phyloP scores from a whole-genome alignment of 1,140 invertebrate genomes.

The Ceratosolen solmsi region DNA sequence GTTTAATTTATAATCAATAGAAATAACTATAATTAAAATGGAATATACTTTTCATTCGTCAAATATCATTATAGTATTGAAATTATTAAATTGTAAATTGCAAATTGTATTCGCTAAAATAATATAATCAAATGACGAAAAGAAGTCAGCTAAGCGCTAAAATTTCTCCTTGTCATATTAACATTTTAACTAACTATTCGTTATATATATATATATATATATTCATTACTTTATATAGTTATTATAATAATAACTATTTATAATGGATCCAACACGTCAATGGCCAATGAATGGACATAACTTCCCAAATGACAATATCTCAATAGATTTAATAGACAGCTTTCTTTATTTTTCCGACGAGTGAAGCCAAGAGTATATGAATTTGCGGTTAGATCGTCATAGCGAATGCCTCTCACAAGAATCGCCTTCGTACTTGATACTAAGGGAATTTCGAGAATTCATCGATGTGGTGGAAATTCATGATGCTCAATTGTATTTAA shows the following conservation, averaged over 20 bases:
- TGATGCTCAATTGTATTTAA: not conserved
- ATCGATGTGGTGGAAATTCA: not conserved
- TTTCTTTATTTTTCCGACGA: not conserved
- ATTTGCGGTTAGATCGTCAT: not conserved
- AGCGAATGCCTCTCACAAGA: not conserved
- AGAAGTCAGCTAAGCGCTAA: not conserved
- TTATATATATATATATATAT: no score
- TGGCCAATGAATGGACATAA: not conserved
- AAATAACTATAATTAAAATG: no score
- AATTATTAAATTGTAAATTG: no score
- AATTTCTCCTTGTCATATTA: not conserved
- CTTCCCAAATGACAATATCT: slow-evolving; percentile 1
- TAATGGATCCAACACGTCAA: no score
- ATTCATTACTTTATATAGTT: not conserved
- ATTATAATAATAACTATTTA: not conserved
- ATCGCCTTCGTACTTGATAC: not conserved
- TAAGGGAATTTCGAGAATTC: not conserved
- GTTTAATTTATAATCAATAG: no score
- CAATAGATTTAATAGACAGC: not conserved
- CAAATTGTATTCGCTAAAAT: no score
- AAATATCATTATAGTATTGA: no score
- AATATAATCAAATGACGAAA: no score
- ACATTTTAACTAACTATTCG: not conserved
- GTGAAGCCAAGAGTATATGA: not conserved
- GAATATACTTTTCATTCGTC: no score